These are phyloP conservation scores for Meloidogyne chitwoodi DNA, from an alignment of 1,140 invertebrate genomes.

Conservation along the genomic window DNA sequence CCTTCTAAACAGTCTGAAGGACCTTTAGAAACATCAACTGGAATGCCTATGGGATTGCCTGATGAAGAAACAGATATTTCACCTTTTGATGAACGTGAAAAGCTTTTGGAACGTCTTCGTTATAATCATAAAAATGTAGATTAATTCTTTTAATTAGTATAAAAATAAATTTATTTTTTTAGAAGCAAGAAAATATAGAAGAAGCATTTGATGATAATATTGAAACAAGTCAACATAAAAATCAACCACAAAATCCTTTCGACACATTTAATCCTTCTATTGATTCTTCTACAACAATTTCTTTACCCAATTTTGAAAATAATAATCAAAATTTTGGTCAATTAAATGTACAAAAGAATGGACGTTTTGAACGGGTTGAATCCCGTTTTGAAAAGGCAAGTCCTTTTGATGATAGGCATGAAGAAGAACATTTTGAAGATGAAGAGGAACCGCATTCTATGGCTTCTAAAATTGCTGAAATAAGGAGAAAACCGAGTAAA, in stretches of 20 bases:
- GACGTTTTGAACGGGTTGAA: background rate
- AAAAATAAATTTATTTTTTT: background rate
- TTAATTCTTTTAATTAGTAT: background rate
- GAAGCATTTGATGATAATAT: background rate
- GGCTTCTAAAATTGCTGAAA: slow-evolving; percentile 7
- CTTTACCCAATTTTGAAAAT: background rate
- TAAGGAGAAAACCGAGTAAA: slow-evolving; percentile 17
- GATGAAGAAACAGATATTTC: slow-evolving; percentile 18
- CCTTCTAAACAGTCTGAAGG: background rate
- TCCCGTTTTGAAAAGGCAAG: slow-evolving; percentile 8
- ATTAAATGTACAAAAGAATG: background rate
- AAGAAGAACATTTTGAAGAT: slow-evolving; percentile 1
- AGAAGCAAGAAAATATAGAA: background rate
- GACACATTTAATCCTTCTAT: background rate
- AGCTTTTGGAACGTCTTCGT: background rate
- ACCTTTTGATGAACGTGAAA: slow-evolving; percentile 14
- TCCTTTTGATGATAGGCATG: slow-evolving; percentile 8
- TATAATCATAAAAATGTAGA: background rate
- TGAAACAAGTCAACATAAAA: background rate
- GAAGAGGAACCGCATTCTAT: background rate
- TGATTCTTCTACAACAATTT: background rate
- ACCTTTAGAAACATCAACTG: background rate
- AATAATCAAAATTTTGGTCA: background rate
- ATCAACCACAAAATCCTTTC: background rate
- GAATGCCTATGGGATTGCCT: background rate